Base-by-base conservation (phyloP, 1,140 invertebrate genomes). In the Chrysopa pallens region DNA sequence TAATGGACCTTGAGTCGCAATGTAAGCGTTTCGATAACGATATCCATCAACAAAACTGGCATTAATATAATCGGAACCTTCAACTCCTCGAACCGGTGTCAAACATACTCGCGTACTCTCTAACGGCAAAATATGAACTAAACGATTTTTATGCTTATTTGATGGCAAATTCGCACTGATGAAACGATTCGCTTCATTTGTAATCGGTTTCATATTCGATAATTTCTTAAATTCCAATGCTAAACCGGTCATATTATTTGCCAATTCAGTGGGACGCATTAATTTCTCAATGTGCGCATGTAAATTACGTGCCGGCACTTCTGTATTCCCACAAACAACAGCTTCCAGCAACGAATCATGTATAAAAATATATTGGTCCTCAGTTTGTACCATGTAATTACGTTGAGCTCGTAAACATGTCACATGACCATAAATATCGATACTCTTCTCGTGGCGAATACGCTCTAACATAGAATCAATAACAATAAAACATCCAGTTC, bases 361-460 rank as follows among this genome's bases (percentile, higher is more conserved):
- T 48, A 98, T 98, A 65, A 99, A 99, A 43, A 98, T 92, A 61
- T 99, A 99, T 62, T 99, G 96, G 61, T 98, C 95, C 62, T 98
- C 95, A 0, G 95, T 98, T 66, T 98, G 89, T 29, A 86, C 78
- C 90, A 95, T 96, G 59, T 95, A 96, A 58, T 94, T 94, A 40
- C 96, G 74, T 61, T 99, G 96, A 8, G 93, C 88, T 43, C 96
- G 73, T 14, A 99, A 67, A 56, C 90, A 94, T 4, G 93, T 98
- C 5, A 98, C 94, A 66, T 97, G 93, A 5, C 94, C 95, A 57
- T 98, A 98, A 44, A 99, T 96, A 59, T 99, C 95, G 6, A 98
- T 85, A 42, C 89, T 93, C 57, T 92, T 93, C 57, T 98, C 94
- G 58, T 96, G 84, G 49, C 83, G 78, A 54, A 95, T 84, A 36